Conservation (phyloP, 2,888 invertebrate genomes). For the Gastracanthus pulcherrimus region DNA sequence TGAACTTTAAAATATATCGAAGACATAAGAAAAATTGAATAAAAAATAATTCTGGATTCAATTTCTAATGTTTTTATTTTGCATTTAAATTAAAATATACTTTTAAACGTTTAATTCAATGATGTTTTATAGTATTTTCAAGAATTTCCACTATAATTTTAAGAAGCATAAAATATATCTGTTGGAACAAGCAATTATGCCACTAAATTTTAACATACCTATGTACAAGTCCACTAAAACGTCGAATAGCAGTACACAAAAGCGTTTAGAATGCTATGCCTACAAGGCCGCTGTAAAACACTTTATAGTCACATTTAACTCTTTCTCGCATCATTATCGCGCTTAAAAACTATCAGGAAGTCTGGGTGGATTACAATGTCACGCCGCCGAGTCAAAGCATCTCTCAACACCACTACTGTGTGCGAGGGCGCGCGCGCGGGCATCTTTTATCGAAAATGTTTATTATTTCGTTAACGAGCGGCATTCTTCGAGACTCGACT, state of each 20-base stretch:
- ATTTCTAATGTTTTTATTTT: too few species aligned
- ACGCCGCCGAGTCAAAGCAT: neutral
- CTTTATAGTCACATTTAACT: neutral
- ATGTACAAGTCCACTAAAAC: too few species aligned
- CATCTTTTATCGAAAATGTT: slow-evolving; percentile 55
- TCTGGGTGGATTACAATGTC: slow-evolving; percentile 9
- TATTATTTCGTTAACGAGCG: slow-evolving; percentile 60
- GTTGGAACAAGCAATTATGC: too few species aligned
- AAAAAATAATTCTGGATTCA: too few species aligned
- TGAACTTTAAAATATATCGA: too few species aligned
- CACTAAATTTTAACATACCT: too few species aligned
- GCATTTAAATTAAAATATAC: too few species aligned
- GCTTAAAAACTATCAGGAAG: neutral
- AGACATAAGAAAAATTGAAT: too few species aligned
- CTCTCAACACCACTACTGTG: neutral
- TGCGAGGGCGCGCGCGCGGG: neutral
- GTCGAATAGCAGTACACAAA: neutral
- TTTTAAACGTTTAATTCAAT: too few species aligned
- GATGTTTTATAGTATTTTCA: too few species aligned
- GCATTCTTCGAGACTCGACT: slow-evolving; percentile 16
- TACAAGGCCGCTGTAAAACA: neutral
- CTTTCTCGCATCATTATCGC: neutral
- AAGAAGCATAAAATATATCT: too few species aligned
- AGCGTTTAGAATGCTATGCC: neutral
- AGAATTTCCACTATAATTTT: too few species aligned